These are phyloP conservation scores for Eretmocerus hayati DNA, from an alignment of 2,888 invertebrate genomes.

Conservation along the genomic window DNA sequence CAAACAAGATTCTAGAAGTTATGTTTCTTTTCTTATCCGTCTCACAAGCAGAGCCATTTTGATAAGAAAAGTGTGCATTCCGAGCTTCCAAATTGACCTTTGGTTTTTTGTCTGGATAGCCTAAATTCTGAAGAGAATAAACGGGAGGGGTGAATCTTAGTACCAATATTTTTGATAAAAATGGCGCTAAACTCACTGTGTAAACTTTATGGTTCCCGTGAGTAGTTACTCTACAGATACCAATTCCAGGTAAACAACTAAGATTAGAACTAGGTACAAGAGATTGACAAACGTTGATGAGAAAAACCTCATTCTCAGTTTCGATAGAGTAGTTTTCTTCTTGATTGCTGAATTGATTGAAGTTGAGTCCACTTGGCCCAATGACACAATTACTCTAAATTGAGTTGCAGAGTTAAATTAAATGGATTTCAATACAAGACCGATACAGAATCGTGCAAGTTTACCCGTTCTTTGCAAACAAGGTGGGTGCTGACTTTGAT, in stretches of 20 bases:
- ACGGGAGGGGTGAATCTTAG: no score
- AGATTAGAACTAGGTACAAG: constrained; percentile 29
- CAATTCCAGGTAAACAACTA: constrained; percentile 33
- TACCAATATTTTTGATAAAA: no score
- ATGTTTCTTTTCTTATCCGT: constrained; percentile 21
- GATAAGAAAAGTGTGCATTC: constrained; percentile 19
- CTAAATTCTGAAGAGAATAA: constrained; percentile 19
- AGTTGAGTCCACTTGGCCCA: constrained; percentile 27
- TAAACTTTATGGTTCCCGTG: no score
- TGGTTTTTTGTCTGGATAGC: constrained; percentile 12
- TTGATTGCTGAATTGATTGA: constrained; percentile 29
- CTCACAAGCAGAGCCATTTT: constrained; percentile 20
- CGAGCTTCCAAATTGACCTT: constrained; percentile 3
- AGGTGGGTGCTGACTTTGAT: constrained; percentile 35
- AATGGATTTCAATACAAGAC: not conserved
- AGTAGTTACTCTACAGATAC: constrained; percentile 32
- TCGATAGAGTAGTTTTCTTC: constrained; percentile 32
- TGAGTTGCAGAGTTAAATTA: constrained; percentile 6
- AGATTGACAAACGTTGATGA: constrained; percentile 39
- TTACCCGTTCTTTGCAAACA: constrained; percentile 29
- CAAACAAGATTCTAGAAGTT: constrained; percentile 25
- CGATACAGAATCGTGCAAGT: not conserved
- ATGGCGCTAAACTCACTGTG: no score
- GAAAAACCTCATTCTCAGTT: constrained; percentile 29
- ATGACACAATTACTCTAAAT: constrained; percentile 29